Conservation (phyloP, 2,113 vertebrate genomes). For the Excalfactoria chinensis region DNA sequence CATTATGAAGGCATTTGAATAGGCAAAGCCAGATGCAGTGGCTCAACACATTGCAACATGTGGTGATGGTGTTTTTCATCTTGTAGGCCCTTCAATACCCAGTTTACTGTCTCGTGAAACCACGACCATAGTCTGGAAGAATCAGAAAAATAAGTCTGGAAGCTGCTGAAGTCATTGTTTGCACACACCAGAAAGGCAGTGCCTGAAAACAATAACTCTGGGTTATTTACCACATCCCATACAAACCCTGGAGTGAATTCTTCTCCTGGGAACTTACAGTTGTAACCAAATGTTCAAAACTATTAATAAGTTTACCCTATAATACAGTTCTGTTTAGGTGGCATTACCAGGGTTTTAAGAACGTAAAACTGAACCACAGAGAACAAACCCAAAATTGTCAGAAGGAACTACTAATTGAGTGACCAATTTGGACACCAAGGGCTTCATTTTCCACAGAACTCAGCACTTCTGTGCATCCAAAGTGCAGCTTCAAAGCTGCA, state of each 20-base stretch:
- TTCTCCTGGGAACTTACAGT: conserved; percentile 74
- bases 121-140: conserved; percentile 66
- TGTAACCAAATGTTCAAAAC: conserved; percentile 72
- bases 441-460: conserved; percentile 56
- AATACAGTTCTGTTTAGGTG: conserved; percentile 69
- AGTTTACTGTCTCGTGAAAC: conserved; percentile 62
- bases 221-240: conserved; percentile 73
- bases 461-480: neutral
- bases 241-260: conserved; percentile 74
- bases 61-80: conserved; percentile 65
- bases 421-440: conserved; percentile 46
- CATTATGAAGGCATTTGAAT: neutral
- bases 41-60: neutral
- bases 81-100: conserved; percentile 35
- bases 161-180: conserved; percentile 75
- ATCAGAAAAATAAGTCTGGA: conserved; percentile 74
- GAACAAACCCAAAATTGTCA: conserved; percentile 60
- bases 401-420: conserved; percentile 60
- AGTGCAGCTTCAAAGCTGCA: conserved; percentile 30
- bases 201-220: conserved; percentile 71
- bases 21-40: conserved; percentile 21
- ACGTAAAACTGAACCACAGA: conserved; percentile 49
- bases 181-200: conserved; percentile 73
- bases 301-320: conserved; percentile 70
- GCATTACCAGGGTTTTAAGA: conserved; percentile 64